Evolutionary conservation across 2,113 vertebrate genomes (phyloP).

Genomic region (Paratilapia polleni): DNA sequence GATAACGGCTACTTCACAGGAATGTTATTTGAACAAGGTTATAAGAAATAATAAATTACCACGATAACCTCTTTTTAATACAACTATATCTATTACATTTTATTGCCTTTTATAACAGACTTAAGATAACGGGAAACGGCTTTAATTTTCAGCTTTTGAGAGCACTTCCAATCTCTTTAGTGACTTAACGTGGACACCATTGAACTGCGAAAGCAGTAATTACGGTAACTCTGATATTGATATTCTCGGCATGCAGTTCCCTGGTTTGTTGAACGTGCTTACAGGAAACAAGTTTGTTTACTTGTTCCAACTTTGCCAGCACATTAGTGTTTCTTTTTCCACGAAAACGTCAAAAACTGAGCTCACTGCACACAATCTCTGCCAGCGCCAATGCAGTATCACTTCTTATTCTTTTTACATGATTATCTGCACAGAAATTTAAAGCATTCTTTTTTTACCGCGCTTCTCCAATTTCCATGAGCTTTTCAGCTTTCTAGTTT

Average conservation of each 20-base stretch:
- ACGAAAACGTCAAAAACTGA: not conserved
- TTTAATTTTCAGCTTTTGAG: too few species aligned
- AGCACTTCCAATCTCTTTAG: not conserved
- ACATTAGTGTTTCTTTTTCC: not conserved
- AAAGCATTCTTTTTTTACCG: not conserved
- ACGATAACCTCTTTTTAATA: too few species aligned
- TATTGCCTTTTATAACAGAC: not conserved
- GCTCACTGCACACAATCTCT: not conserved
- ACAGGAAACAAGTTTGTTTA: not conserved
- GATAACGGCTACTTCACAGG: not conserved
- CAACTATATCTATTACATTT: too few species aligned
- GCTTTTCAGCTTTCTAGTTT: not conserved
- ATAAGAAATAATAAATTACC: not conserved
- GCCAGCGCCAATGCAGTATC: not conserved
- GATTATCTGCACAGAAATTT: not conserved
- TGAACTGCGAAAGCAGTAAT: not conserved
- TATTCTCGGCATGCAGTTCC: not conserved
- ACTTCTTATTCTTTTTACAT: not conserved
- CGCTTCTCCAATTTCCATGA: not conserved
- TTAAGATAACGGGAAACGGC: not conserved
- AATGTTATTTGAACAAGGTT: not conserved
- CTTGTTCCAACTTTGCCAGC: not conserved
- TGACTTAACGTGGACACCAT: not conserved
- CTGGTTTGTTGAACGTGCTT: not conserved
- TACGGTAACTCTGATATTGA: not conserved